Evolutionary conservation across 2,113 vertebrate genomes (phyloP).

Genomic region (Bubo bubo): DNA sequence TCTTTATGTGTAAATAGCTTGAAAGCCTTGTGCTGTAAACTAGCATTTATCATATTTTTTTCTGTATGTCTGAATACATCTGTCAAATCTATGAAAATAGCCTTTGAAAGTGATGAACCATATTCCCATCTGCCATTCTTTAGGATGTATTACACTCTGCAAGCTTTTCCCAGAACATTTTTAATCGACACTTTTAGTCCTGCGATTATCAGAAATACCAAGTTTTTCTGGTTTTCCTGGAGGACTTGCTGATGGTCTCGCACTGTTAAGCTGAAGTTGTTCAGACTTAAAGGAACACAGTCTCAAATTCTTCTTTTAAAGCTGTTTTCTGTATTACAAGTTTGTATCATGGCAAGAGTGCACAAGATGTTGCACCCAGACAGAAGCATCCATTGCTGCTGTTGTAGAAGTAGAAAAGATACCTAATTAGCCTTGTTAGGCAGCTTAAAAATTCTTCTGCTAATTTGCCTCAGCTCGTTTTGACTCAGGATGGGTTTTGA

Average conservation of each 20-base stretch:
- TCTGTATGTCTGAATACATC: slow-evolving; percentile 50
- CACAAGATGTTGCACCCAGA: background rate
- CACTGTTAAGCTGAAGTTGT: background rate
- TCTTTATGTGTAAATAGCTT: slow-evolving; percentile 30
- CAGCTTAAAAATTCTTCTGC: background rate
- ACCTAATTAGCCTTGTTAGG: background rate
- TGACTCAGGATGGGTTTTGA: background rate
- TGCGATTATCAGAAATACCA: background rate
- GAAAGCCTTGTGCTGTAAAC: slow-evolving; percentile 34
- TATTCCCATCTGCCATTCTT: slow-evolving; percentile 55
- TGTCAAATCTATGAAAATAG: slow-evolving; percentile 61
- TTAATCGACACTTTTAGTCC: background rate
- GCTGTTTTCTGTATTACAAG: background rate
- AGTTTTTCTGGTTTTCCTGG: slow-evolving; percentile 5
- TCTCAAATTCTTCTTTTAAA: background rate
- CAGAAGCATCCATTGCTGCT: background rate
- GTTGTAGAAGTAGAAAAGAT: background rate
- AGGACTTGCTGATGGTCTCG: background rate
- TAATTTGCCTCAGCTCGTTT: background rate
- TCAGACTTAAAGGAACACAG: background rate
- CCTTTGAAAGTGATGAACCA: slow-evolving; percentile 39
- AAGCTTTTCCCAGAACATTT: slow-evolving; percentile 17
- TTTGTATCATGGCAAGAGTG: accelerated
- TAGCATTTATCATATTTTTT: slow-evolving; percentile 4
- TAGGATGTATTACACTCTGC: background rate